These are phyloP conservation scores for Rhodinocichla rosea DNA, from an alignment of 2,113 vertebrate species.

Conservation along the genomic window DNA sequence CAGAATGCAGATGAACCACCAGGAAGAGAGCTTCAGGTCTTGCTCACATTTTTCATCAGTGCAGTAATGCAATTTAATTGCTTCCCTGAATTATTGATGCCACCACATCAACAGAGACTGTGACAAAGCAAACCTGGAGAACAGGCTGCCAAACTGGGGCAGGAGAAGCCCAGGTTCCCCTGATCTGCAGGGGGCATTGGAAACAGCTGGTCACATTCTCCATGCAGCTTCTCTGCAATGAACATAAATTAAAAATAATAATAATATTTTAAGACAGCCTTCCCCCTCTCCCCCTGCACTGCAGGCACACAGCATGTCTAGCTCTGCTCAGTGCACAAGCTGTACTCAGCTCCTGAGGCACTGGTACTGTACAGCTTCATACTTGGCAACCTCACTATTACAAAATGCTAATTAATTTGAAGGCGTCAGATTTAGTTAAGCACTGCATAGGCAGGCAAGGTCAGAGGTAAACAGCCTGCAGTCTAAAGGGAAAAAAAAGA, in stretches of 20 bases:
- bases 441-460: background rate
- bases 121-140: conserved; percentile 38
- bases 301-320: background rate
- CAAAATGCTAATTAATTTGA: conserved; percentile 35
- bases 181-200: background rate
- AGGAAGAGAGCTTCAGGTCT: background rate
- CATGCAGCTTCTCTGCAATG: background rate
- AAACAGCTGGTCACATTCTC: background rate
- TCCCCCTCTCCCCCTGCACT: conserved; percentile 1
- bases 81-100: conserved; percentile 52
- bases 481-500: background rate
- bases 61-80: background rate
- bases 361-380: background rate
- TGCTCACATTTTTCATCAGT: background rate
- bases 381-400: conserved; percentile 23
- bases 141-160: background rate
- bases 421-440: conserved; percentile 18
- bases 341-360: background rate
- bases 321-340: background rate
- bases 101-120: background rate
- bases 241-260: background rate
- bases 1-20: background rate
- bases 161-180: background rate
- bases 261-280: background rate
- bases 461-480: background rate